Conservation (phyloP, 1,140 invertebrate genomes). For the Arion vulgaris region DNA sequence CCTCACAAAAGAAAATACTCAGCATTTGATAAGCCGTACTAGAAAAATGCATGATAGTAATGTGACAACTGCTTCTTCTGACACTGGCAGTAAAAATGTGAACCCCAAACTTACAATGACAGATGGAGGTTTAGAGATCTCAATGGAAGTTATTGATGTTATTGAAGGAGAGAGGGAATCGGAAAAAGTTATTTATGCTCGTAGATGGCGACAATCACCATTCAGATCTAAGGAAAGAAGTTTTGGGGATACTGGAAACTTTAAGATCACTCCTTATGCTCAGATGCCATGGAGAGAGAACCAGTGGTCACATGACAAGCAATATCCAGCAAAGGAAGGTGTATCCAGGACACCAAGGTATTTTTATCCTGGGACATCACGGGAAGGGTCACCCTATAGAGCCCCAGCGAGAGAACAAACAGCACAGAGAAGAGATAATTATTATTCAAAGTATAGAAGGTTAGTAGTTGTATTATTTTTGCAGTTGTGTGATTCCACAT, state of each 20-base stretch:
- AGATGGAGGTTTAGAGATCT: slow-evolving; percentile 5
- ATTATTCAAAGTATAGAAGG: neutral
- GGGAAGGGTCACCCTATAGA: neutral
- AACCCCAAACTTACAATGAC: slow-evolving; percentile 9
- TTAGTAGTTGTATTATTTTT: neutral
- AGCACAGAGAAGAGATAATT: neutral
- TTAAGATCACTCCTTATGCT: neutral
- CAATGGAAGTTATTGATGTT: slow-evolving; percentile 25
- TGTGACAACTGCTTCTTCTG: neutral
- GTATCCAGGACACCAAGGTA: neutral
- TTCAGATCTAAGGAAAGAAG: neutral
- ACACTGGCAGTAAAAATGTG: neutral
- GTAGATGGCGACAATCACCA: too few species aligned
- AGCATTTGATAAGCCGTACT: neutral
- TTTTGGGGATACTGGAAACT: neutral
- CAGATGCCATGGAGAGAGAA: neutral
- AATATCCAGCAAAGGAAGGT: neutral
- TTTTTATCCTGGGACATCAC: neutral
- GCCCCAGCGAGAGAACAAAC: neutral
- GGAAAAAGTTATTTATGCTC: slow-evolving; percentile 15
- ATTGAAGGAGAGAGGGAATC: neutral
- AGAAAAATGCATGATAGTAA: neutral
- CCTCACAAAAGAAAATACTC: neutral
- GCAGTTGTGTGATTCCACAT: too few species aligned
- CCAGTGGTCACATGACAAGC: neutral